Base-by-base conservation (phyloP, 2,888 invertebrate genomes). In the Candidula unifasciata region DNA sequence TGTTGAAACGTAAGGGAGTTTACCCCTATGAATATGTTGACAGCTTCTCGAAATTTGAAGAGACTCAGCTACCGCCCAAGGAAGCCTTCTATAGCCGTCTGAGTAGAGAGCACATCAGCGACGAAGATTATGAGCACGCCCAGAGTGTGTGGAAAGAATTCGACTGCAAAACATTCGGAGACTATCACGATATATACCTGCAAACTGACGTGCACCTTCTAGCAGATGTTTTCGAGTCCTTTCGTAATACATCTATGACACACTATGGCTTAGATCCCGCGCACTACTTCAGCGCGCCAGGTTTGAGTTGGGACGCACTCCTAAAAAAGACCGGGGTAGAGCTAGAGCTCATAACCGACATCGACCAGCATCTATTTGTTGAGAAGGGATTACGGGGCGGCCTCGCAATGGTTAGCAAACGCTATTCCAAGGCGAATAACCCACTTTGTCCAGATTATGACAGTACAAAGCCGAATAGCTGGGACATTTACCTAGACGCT, bases 211-310 rank as follows among this genome's bases (percentile, higher is more conserved):
- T 81, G 0, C 27, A 13, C 24, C 27, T 57, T 5, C 24, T 81
- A 13, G 80, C 71, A 16, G 80, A 81, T 52, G 60, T 73, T n/a
- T 81, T 81, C 60, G 57, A 81, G 37, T 0, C 54, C 8, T 81
- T 57, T 37, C 30, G 71, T 16, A 16, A 81, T 2, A 35, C 35
- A 0, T 3, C 13, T 24, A 21, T 73, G 60, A 5, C 30, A 1
- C 3, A 13, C 6, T 57, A 54, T 30, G 10, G 73, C 10, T 6
- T 81, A 18, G 80, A 81, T 60, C 73, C 73, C 24, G 54, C 57
- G 6, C 21, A 81, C 60, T 81, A 57, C 27, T 35, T 37, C 30
- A 71, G 33, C 27, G 27, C 33, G 24, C 80, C 80, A 6, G 80
- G 35, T 24, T 24, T 68, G 2, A 16, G 0, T 6, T 60, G 30